Percentiles rank a stretch among this genome's conserved stretches.
Conservation (phyloP, 2,888 invertebrate species). For the Quadriops clusia region DNA sequence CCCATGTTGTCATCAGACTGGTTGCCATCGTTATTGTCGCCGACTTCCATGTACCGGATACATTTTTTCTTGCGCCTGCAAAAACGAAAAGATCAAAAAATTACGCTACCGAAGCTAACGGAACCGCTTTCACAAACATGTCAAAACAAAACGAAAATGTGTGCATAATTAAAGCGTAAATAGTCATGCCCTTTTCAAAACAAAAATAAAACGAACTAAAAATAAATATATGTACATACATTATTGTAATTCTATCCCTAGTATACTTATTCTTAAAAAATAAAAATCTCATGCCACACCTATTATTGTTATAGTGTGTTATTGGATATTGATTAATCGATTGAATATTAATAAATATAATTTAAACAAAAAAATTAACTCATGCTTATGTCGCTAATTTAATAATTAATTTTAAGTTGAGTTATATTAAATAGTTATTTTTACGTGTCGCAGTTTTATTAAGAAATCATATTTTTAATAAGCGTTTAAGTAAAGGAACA, state of each 20-base stretch:
- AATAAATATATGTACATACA: not conserved
- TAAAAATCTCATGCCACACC: no score
- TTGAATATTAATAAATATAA: not conserved
- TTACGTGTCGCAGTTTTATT: no score
- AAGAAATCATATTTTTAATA: no score
- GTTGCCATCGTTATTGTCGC: conserved; percentile 49
- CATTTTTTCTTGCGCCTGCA: conserved; percentile 94
- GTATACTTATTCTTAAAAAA: no score
- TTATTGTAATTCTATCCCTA: no score
- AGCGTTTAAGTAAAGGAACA: no score
- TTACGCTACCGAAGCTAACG: not conserved
- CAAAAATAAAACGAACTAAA: not conserved
- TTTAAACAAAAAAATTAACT: not conserved
- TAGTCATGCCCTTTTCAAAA: no score
- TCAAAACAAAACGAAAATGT: conserved; percentile 15
- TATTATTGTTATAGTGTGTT: no score
- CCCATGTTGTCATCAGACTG: conserved; percentile 64
- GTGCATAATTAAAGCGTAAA: no score
- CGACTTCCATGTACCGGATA: conserved; percentile 87
- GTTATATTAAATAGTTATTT: no score
- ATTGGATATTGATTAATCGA: no score
- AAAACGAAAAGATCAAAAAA: conserved; percentile 26
- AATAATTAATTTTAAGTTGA: conserved; percentile 5
- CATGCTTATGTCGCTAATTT: conserved; percentile 1
- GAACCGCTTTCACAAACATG: conserved; percentile 12